phyloP scores from a whole-genome alignment of 2,113 vertebrate species.

The Chloebia gouldiae region DNA sequence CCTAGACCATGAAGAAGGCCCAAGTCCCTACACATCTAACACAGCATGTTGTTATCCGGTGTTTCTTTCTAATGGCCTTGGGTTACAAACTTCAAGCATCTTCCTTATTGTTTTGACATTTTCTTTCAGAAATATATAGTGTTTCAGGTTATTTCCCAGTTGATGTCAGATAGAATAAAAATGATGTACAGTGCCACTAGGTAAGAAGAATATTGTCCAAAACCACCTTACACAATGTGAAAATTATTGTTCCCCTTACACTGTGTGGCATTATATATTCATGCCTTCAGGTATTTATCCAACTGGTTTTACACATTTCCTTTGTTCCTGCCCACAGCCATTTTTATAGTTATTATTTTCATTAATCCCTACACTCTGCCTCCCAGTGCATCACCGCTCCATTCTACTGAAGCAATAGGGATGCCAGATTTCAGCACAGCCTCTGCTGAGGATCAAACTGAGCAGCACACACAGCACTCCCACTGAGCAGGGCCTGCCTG shows the following conservation, averaged over 20 bases:
- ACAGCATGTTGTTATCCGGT: background rate
- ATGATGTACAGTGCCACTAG: background rate
- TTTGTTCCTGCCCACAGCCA: background rate
- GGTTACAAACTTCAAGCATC: background rate
- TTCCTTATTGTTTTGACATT: background rate
- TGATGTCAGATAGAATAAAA: background rate
- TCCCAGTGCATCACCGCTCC: background rate
- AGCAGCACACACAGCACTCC: background rate
- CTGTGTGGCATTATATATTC: background rate
- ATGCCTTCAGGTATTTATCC: background rate
- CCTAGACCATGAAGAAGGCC: background rate
- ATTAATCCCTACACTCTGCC: background rate
- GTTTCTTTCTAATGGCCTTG: background rate
- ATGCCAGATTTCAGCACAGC: background rate
- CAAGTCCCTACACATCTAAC: background rate
- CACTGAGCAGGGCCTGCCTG: accelerated
- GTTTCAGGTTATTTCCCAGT: background rate
- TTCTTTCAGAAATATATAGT: background rate
- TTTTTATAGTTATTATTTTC: background rate
- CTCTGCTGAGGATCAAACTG: background rate
- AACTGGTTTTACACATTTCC: background rate
- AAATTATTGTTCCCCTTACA: background rate
- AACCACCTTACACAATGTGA: background rate
- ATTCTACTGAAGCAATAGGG: background rate
- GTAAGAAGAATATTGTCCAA: background rate